These are phyloP conservation scores for Limosa lapponica DNA, from an alignment of 2,797 vertebrate species.

Conservation along the genomic window DNA sequence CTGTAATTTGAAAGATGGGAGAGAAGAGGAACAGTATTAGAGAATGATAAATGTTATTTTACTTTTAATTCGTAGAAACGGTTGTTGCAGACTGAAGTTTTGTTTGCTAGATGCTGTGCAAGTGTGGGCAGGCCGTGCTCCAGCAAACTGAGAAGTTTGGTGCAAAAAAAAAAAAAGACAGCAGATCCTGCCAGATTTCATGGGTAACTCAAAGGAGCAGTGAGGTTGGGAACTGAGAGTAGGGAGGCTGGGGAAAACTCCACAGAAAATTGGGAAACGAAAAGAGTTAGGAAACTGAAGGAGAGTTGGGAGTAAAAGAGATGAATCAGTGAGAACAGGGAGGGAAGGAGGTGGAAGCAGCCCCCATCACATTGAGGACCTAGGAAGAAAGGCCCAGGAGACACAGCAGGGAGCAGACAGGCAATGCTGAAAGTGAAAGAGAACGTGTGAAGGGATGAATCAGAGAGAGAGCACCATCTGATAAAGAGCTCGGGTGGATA, in stretches of 20 bases:
- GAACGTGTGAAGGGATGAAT: neutral
- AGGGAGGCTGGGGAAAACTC: neutral
- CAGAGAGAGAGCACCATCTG: neutral
- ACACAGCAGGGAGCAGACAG: neutral
- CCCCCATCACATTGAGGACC: accelerated
- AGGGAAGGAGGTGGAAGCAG: neutral
- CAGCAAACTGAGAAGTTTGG: neutral
- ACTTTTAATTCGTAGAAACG: neutral
- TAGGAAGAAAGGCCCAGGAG: neutral
- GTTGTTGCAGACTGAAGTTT: neutral
- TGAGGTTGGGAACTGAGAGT: neutral
- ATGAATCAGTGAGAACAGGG: neutral
- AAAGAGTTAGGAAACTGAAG: neutral
- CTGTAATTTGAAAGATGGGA: slow-evolving; percentile 8
- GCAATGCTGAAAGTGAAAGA: neutral
- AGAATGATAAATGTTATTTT: neutral
- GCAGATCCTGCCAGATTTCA: neutral
- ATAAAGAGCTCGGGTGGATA: neutral
- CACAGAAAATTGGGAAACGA: neutral
- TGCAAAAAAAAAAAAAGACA: neutral
- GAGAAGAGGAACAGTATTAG: neutral
- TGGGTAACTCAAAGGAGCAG: neutral
- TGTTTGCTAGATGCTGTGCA: neutral
- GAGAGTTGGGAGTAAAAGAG: neutral
- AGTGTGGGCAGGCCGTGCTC: neutral